Evolutionary conservation across 2,888 invertebrate species (phyloP).

Genomic region (Cryptus armator): DNA sequence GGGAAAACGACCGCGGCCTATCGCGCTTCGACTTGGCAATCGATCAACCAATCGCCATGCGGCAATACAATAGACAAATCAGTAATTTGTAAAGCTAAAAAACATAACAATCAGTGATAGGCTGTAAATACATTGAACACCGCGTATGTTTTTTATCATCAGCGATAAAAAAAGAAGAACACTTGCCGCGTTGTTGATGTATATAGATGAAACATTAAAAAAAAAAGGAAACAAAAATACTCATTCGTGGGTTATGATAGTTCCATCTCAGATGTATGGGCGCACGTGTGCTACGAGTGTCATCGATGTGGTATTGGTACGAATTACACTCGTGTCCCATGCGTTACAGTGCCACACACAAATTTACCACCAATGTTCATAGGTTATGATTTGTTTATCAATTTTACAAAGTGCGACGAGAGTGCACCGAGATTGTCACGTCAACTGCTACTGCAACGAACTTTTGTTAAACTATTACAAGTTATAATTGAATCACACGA

Average conservation of each 20-base stretch:
- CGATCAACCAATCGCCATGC: too few species aligned
- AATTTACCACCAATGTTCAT: constrained; percentile 46
- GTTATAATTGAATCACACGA: background rate
- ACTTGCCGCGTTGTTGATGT: background rate
- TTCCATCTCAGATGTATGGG: constrained; percentile 13
- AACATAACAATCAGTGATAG: too few species aligned
- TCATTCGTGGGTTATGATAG: background rate
- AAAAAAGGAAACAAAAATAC: background rate
- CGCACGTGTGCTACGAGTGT: constrained; percentile 50
- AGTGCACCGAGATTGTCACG: constrained; percentile 17
- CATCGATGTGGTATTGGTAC: constrained; percentile 26
- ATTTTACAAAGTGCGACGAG: constrained; percentile 31
- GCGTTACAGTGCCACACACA: constrained; percentile 7
- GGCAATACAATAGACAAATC: too few species aligned
- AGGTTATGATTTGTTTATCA: constrained; percentile 66
- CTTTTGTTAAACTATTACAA: constrained; percentile 7
- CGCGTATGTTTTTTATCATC: background rate
- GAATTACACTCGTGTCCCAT: background rate
- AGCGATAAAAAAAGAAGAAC: background rate
- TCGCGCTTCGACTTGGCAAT: too few species aligned
- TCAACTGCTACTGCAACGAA: constrained; percentile 34
- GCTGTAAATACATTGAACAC: too few species aligned
- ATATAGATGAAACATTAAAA: background rate
- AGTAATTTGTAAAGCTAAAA: too few species aligned
- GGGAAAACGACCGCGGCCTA: too few species aligned